phyloP scores from a whole-genome alignment of 2,113 vertebrate species.

The Bubalus kerabau region DNA sequence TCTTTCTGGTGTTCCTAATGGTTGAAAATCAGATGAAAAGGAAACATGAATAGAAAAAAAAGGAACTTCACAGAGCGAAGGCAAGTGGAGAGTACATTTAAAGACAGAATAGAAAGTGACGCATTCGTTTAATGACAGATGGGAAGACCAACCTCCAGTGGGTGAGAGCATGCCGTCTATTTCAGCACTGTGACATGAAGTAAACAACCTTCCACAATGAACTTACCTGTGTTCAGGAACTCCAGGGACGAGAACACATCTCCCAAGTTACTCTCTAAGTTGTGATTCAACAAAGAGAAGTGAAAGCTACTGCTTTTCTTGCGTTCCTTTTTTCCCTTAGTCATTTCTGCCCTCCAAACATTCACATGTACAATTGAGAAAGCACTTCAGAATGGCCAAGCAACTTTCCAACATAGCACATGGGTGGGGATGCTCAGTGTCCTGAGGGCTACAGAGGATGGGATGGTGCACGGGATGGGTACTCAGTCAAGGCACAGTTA shows the following conservation, averaged over 20 bases:
- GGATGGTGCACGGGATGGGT: not conserved
- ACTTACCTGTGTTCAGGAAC: slow-evolving; percentile 59
- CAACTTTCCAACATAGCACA: not conserved
- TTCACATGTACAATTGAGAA: not conserved
- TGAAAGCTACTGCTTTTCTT: not conserved
- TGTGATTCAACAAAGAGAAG: not conserved
- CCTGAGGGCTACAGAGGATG: too few relatives aligned
- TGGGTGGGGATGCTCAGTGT: slow-evolving; percentile 36
- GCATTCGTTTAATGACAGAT: not conserved
- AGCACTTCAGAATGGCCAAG: not conserved
- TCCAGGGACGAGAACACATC: not conserved
- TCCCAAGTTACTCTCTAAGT: not conserved
- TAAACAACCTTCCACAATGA: not conserved
- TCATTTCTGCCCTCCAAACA: not conserved
- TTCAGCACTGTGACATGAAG: not conserved
- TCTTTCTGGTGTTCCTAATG: not conserved
- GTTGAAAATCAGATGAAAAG: not conserved
- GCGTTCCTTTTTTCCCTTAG: not conserved
- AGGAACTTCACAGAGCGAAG: not conserved
- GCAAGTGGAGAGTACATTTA: slow-evolving; percentile 31
- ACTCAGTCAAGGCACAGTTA: not conserved
- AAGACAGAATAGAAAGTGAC: not conserved
- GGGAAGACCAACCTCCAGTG: not conserved
- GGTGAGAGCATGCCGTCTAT: not conserved
- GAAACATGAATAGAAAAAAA: not conserved